A percentile compares a stretch with the other conserved stretches of the same genome.
Evolutionary conservation across 2,888 invertebrate species (phyloP).

Genomic region (Cheilosia pagana): DNA sequence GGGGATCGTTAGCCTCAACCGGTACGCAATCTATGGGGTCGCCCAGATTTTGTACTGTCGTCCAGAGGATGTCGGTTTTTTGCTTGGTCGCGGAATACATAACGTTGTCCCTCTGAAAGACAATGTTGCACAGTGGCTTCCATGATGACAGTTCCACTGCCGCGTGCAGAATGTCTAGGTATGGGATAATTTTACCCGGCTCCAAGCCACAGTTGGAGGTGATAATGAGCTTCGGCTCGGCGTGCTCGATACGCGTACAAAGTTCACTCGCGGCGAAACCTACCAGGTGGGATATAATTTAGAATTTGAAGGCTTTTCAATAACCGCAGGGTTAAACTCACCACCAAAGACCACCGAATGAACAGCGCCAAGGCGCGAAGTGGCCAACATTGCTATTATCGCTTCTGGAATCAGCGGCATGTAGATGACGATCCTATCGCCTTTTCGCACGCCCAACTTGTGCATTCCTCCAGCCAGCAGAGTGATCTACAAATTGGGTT

Average conservation of each 20-base stretch:
- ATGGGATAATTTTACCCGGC: conserved; percentile 90
- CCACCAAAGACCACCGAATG: conserved; percentile 98
- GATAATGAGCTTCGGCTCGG: conserved; percentile 93
- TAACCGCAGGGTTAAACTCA: conserved; percentile 79
- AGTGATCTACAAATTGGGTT: conserved; percentile 80
- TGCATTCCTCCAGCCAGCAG: conserved; percentile 91
- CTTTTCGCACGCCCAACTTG: conserved; percentile 90
- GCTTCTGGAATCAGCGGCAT: conserved; percentile 98
- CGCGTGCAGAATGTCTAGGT: conserved; percentile 82
- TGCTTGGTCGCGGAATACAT: conserved; percentile 86
- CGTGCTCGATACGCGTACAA: conserved; percentile 93
- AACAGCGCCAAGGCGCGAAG: conserved; percentile 93
- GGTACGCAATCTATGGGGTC: conserved; percentile 92
- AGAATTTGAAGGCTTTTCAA: neutral
- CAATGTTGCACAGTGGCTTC: conserved; percentile 91
- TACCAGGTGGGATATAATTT: conserved; percentile 77
- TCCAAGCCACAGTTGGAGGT: conserved; percentile 96
- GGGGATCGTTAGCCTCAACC: conserved; percentile 93
- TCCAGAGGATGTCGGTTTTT: conserved; percentile 91
- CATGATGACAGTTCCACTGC: conserved; percentile 90
- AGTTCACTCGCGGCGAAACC: conserved; percentile 96
- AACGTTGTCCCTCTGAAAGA: conserved; percentile 91
- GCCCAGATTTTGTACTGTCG: conserved; percentile 87
- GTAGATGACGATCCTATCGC: conserved; percentile 95
- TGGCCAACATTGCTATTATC: conserved; percentile 94